These are phyloP conservation scores for Cyphomyrus plagiostoma DNA, from an alignment of 2,113 vertebrate species.

Conservation along the genomic window DNA sequence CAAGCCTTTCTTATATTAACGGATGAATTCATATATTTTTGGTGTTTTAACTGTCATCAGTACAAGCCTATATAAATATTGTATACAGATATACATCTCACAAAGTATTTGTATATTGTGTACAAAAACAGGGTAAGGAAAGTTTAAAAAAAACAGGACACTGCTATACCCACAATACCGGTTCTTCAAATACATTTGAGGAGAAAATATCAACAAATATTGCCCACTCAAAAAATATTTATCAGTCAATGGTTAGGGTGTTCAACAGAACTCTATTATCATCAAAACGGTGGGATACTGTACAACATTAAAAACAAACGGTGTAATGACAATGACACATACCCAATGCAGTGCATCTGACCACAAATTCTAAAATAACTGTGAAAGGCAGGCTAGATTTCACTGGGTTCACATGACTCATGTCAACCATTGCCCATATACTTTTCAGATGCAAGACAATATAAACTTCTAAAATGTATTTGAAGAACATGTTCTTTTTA, in stretches of 20 bases:
- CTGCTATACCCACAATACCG: background rate
- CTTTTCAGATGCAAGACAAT: background rate
- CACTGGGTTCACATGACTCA: background rate
- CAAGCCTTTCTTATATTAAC: background rate
- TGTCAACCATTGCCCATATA: background rate
- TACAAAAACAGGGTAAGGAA: background rate
- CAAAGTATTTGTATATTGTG: slow-evolving; percentile 6
- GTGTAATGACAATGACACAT: background rate
- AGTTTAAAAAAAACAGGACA: background rate
- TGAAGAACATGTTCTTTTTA: slow-evolving; percentile 6
- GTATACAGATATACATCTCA: slow-evolving; percentile 13
- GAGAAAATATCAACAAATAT: background rate
- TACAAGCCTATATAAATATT: slow-evolving; percentile 1
- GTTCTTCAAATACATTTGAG: slow-evolving; percentile 2
- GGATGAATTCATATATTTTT: slow-evolving; percentile 3
- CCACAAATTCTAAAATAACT: background rate
- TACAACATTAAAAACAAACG: background rate
- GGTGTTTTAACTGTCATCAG: background rate
- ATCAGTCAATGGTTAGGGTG: background rate
- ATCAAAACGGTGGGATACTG: background rate
- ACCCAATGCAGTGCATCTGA: background rate
- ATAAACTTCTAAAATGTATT: background rate
- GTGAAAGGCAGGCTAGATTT: background rate
- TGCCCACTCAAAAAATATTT: background rate
- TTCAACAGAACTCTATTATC: background rate